These are phyloP conservation scores for Neomonachus schauinslandi DNA, from an alignment of 2,113 vertebrate species.

Conservation along the genomic window DNA sequence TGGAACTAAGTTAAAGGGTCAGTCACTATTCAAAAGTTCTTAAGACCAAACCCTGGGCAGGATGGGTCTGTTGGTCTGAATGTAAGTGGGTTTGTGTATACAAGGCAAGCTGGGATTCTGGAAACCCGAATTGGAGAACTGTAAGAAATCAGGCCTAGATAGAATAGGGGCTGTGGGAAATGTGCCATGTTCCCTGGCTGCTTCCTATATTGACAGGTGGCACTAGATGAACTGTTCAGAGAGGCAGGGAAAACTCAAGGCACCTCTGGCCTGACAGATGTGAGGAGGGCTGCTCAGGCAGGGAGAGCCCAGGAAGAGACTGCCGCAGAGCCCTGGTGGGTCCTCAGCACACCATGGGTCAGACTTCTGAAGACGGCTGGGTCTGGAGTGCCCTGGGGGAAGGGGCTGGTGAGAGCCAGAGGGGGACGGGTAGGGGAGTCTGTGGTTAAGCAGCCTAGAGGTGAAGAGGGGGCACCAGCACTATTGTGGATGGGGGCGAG, in stretches of 20 bases:
- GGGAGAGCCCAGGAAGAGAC: neutral
- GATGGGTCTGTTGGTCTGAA: neutral
- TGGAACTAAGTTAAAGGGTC: neutral
- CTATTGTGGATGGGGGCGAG: neutral
- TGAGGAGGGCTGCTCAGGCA: neutral
- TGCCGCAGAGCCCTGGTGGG: neutral
- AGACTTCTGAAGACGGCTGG: neutral
- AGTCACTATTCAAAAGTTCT: neutral
- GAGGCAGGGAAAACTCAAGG: neutral
- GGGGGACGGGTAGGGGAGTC: neutral
- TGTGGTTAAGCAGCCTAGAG: neutral
- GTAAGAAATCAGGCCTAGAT: neutral
- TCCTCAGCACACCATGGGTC: no score
- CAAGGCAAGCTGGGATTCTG: neutral
- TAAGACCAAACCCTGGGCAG: neutral
- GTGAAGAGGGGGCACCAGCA: neutral
- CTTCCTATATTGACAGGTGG: no score
- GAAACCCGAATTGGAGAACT: neutral
- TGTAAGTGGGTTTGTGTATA: neutral
- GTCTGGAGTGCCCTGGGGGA: neutral
- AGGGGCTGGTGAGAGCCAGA: neutral
- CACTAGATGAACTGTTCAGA: neutral
- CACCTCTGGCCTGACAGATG: neutral
- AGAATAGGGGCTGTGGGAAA: neutral
- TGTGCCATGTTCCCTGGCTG: accelerated